phyloP scores from a whole-genome alignment of 2,888 invertebrate genomes.

The Aplocera efformata region DNA sequence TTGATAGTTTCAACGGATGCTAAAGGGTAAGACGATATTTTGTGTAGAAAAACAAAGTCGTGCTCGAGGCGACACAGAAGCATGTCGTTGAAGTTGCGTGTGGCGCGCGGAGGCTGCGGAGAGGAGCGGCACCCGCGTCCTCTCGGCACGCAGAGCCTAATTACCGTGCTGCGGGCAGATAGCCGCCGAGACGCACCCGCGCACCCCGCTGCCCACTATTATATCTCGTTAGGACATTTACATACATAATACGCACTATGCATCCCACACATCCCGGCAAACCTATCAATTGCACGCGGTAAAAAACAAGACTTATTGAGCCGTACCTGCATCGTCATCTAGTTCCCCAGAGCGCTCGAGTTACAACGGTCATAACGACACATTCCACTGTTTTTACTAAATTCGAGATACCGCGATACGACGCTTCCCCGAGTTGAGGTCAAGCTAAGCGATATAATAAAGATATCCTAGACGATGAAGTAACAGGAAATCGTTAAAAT shows the following conservation, averaged over 20 bases:
- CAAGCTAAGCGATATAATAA: slow-evolving; percentile 66
- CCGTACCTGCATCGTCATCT: slow-evolving; percentile 39
- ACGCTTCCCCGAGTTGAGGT: slow-evolving; percentile 53
- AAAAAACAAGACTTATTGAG: slow-evolving; percentile 66
- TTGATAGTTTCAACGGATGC: slow-evolving; percentile 27
- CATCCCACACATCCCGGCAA: slow-evolving; percentile 53
- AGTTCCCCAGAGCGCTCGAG: slow-evolving; percentile 39
- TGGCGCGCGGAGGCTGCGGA: slow-evolving; percentile 37
- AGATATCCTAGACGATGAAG: slow-evolving; percentile 63
- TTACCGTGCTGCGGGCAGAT: slow-evolving; percentile 70
- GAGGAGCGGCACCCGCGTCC: slow-evolving; percentile 36
- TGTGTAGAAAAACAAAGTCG: slow-evolving; percentile 61
- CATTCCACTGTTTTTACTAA: slow-evolving; percentile 57
- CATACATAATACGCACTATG: slow-evolving; percentile 70
- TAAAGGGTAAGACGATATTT: slow-evolving; percentile 52
- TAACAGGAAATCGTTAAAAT: slow-evolving; percentile 77
- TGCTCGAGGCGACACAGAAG: slow-evolving; percentile 76
- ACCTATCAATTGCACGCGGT: slow-evolving; percentile 70
- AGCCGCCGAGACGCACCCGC: slow-evolving; percentile 54
- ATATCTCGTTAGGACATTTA: slow-evolving; percentile 77
- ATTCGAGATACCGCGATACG: slow-evolving; percentile 61
- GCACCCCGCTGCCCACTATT: slow-evolving; percentile 61
- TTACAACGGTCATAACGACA: slow-evolving; percentile 59
- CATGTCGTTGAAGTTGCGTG: slow-evolving; percentile 60
- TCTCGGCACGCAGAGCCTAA: slow-evolving; percentile 71